Evolutionary conservation across 1,140 invertebrate species (phyloP).

Genomic region (Chrysoperla carnea): DNA sequence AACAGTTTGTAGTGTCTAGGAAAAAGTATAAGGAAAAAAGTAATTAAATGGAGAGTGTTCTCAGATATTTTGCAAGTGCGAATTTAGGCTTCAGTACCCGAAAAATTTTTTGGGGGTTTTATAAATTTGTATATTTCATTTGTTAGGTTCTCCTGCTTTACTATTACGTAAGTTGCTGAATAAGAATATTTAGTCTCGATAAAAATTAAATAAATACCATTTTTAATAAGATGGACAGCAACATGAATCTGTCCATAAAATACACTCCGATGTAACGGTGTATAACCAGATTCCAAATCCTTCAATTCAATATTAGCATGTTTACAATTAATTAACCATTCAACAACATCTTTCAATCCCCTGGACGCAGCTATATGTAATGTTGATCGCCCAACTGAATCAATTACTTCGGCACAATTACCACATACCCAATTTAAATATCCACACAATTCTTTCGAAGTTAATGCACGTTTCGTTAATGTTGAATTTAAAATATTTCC

Average conservation of each 20-base stretch:
- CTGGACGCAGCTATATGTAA: constrained; percentile 51
- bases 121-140: too few relatives aligned
- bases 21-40: too few relatives aligned
- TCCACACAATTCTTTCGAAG: constrained; percentile 30
- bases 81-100: too few relatives aligned
- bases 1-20: too few relatives aligned
- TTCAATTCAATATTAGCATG: constrained; percentile 37
- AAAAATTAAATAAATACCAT: too few relatives aligned
- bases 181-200: too few relatives aligned
- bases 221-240: constrained; percentile 40
- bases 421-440: constrained; percentile 36
- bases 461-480: constrained; percentile 35
- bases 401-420: constrained; percentile 33
- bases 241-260: constrained; percentile 56
- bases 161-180: too few relatives aligned
- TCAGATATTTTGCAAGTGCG: too few relatives aligned
- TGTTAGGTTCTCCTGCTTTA: too few relatives aligned
- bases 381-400: constrained; percentile 38
- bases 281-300: constrained; percentile 56
- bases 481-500: constrained; percentile 36
- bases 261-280: constrained; percentile 51
- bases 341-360: constrained; percentile 38
- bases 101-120: too few relatives aligned
- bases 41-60: too few relatives aligned
- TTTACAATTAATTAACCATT: constrained; percentile 43